Evolutionary conservation across 2,113 vertebrate genomes (phyloP).

Genomic region (Tragelaphus buxtoni): DNA sequence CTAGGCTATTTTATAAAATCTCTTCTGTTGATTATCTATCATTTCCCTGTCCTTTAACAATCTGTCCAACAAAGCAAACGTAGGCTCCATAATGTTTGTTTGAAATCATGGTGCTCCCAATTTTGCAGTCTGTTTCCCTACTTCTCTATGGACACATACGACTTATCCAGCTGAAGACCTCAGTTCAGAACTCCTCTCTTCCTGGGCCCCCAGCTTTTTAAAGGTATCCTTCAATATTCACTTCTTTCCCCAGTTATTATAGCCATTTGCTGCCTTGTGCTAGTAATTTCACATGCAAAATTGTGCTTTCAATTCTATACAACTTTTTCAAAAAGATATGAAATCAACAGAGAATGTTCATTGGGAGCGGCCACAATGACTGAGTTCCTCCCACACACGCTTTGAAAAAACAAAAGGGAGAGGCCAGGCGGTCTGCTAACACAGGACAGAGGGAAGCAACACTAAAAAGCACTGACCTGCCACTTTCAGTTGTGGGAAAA

Average conservation of each 20-base stretch:
- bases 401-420: constrained; percentile 34
- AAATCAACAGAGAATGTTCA: not conserved
- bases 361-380: not conserved
- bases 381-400: not conserved
- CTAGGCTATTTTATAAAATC: not conserved
- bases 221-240: not conserved
- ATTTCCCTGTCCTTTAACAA: not conserved
- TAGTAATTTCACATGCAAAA: not conserved
- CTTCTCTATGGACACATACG: not conserved
- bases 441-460: not conserved
- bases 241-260: not conserved
- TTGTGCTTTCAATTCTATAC: not conserved
- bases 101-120: not conserved
- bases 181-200: not conserved
- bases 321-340: not conserved
- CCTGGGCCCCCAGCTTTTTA: not conserved
- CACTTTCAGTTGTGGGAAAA: not conserved
- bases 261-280: not conserved
- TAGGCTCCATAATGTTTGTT: not conserved
- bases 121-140: not conserved
- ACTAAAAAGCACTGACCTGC: not conserved
- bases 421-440: not conserved
- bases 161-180: not conserved
- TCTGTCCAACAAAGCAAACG: not conserved
- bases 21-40: not conserved